Percentiles rank a stretch among this genome's conserved stretches.
phyloP scores from a whole-genome alignment of 2,888 invertebrate genomes.

The Corbicula japonica region DNA sequence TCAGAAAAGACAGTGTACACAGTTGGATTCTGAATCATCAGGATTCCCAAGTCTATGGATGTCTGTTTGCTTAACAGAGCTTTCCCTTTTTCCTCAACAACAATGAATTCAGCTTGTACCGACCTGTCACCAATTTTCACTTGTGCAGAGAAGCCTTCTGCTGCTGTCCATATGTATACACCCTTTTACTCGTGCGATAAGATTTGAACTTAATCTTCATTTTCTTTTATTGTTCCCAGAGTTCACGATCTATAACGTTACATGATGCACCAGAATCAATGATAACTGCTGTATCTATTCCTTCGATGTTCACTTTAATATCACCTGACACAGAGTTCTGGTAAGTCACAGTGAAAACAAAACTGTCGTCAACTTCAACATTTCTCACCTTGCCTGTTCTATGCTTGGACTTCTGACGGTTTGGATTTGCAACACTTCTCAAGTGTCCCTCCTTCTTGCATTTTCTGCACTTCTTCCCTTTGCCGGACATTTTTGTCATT shows the following conservation, averaged over 20 bases:
- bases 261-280: constrained; percentile 45
- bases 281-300: constrained; percentile 22
- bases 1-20: constrained; percentile 17
- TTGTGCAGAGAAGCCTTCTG: constrained; percentile 22
- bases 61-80: constrained; percentile 28
- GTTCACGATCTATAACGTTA: constrained; percentile 37
- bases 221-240: constrained; percentile 38
- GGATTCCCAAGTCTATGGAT: constrained; percentile 30
- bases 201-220: constrained; percentile 34
- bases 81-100: constrained; percentile 35
- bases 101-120: constrained; percentile 29
- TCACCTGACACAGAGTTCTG: not conserved
- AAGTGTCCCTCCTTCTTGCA: constrained; percentile 35
- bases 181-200: constrained; percentile 15
- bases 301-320: constrained; percentile 16
- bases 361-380: not conserved
- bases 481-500: constrained; percentile 37
- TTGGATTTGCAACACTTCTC: constrained; percentile 38
- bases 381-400: too few species aligned
- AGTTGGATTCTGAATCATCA: constrained; percentile 10
- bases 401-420: not conserved
- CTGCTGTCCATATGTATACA: constrained; percentile 51
- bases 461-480: constrained; percentile 32
- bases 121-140: constrained; percentile 20
- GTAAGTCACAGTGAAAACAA: constrained; percentile 7